These are phyloP conservation scores for Mola mola DNA, from an alignment of 2,113 vertebrate genomes.

Conservation along the genomic window DNA sequence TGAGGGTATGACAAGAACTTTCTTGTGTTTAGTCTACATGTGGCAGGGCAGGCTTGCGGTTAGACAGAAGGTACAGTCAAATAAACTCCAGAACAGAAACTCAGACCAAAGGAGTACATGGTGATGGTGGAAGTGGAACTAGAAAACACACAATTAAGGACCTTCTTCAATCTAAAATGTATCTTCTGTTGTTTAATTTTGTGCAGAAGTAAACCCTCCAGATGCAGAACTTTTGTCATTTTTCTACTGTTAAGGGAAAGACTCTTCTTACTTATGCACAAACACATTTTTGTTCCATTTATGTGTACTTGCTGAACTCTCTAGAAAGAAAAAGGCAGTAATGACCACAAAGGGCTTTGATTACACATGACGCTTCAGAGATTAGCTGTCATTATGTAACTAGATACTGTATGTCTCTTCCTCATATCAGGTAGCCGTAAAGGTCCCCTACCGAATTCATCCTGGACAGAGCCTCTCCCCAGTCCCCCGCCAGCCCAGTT, in stretches of 20 bases:
- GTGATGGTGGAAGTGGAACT: slow-evolving; percentile 58
- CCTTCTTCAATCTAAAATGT: not conserved
- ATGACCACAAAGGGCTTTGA: too few species aligned
- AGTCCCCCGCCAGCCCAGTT: slow-evolving; percentile 79
- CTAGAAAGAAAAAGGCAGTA: too few species aligned
- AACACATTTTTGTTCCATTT: too few species aligned
- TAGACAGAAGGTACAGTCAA: not conserved
- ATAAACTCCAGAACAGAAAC: not conserved
- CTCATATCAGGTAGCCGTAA: slow-evolving; percentile 82
- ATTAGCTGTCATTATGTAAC: too few species aligned
- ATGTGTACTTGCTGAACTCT: too few species aligned
- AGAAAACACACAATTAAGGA: slow-evolving; percentile 41
- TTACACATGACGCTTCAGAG: slow-evolving; percentile 2
- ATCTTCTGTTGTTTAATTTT: too few species aligned
- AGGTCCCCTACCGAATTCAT: slow-evolving; percentile 60
- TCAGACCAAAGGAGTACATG: slow-evolving; percentile 48
- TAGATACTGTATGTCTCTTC: not conserved
- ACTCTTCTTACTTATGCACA: too few species aligned
- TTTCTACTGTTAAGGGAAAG: too few species aligned
- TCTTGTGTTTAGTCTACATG: not conserved
- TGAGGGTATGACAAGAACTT: not conserved
- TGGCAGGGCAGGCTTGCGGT: not conserved
- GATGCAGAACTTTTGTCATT: too few species aligned
- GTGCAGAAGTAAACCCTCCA: too few species aligned
- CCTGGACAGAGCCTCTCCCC: slow-evolving; percentile 84